Percentiles rank a stretch among this genome's conserved stretches.
These are phyloP conservation scores for Sphaeridia pumilis DNA, from an alignment of 2,888 invertebrate species.

Conservation along the genomic window DNA sequence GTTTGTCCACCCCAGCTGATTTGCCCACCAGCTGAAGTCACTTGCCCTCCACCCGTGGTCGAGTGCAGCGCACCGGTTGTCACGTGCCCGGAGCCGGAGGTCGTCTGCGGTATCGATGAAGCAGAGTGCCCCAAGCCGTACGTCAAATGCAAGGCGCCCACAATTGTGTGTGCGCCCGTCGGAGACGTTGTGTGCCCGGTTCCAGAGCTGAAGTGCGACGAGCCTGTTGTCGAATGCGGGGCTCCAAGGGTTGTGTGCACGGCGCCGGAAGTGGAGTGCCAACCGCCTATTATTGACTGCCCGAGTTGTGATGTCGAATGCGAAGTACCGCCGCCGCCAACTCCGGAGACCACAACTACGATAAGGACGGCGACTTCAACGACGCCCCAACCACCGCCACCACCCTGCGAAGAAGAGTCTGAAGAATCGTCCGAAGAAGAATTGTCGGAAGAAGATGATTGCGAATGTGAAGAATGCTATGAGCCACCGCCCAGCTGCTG, in stretches of 20 bases:
- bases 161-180: neutral
- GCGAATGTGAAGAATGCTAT: neutral
- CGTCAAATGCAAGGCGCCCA: neutral
- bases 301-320: neutral
- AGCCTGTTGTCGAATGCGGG: neutral
- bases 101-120: neutral
- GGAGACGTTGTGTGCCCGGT: neutral
- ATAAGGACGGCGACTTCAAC: neutral
- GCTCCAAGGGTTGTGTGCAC: neutral
- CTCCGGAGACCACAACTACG: neutral
- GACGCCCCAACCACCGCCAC: neutral
- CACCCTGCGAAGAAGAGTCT: neutral
- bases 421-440: no score
- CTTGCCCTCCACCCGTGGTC: neutral
- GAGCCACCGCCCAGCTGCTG: neutral
- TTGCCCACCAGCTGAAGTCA: neutral
- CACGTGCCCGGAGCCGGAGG: neutral
- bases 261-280: neutral
- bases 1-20: neutral
- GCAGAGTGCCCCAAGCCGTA: neutral
- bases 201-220: neutral
- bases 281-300: neutral
- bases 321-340: neutral
- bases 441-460: no score
- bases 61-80: neutral